Evolutionary conservation across 2,797 vertebrate species (phyloP).

Genomic region (Borostomias antarcticus): DNA sequence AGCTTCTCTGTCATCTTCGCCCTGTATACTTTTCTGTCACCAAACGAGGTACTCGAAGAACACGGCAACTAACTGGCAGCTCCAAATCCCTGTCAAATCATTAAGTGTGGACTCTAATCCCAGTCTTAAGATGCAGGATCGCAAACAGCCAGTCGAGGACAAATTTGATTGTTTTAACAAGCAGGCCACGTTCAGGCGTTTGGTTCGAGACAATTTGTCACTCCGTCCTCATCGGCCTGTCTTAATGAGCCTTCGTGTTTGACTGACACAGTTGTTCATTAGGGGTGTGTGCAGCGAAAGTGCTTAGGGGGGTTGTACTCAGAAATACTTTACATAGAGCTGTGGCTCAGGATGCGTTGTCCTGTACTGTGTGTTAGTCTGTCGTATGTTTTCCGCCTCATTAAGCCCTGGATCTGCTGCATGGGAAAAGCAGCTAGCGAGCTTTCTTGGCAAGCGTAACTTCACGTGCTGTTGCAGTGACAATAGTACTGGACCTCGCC

Average conservation of each 20-base stretch:
- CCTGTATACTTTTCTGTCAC: conserved; percentile 34
- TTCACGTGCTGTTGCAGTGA: too few relatives aligned
- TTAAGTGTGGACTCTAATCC: conserved; percentile 65
- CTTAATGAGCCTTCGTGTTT: conserved; percentile 41
- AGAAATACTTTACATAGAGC: too few relatives aligned
- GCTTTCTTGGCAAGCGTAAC: too few relatives aligned
- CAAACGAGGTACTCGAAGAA: conserved; percentile 43
- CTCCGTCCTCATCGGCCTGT: conserved; percentile 36
- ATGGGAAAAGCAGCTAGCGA: too few relatives aligned
- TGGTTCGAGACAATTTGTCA: conserved; percentile 49
- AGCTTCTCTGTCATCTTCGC: conserved; percentile 19
- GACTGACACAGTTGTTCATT: conserved; percentile 36
- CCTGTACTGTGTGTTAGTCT: too few relatives aligned
- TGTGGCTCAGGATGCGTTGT: too few relatives aligned
- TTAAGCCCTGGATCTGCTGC: too few relatives aligned
- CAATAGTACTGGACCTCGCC: too few relatives aligned
- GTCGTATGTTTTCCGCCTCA: too few relatives aligned
- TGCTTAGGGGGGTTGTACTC: not conserved
- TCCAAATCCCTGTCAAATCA: conserved; percentile 54
- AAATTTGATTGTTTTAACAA: conserved; percentile 59
- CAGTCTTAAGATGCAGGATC: conserved; percentile 39
- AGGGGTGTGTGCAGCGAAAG: conserved; percentile 14
- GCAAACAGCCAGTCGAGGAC: conserved; percentile 41
- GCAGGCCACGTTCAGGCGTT: conserved; percentile 45
- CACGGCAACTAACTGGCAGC: conserved; percentile 29